A percentile compares a stretch with the other conserved stretches of the same genome.
These are phyloP conservation scores for Fabriciana adippe DNA, from an alignment of 2,888 invertebrate species.

Conservation along the genomic window DNA sequence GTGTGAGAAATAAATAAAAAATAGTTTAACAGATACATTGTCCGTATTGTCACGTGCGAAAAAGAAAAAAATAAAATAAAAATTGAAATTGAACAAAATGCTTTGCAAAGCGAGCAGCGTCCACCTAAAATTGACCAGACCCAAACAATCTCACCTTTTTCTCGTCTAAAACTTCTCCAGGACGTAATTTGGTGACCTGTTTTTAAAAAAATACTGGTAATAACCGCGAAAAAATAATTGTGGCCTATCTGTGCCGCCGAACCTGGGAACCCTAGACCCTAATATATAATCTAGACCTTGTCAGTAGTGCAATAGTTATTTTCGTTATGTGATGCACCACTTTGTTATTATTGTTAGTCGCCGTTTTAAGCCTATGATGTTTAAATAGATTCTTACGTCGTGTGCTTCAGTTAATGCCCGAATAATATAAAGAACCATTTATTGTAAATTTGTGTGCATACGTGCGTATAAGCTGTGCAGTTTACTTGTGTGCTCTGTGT, in stretches of 20 bases:
- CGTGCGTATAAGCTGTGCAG: constrained; percentile 80
- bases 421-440: constrained; percentile 36
- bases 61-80: constrained; percentile 46
- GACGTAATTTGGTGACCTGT: constrained; percentile 94
- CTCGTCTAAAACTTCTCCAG: constrained; percentile 96
- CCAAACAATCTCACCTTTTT: constrained; percentile 91
- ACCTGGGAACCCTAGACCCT: constrained; percentile 60
- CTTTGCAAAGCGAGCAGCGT: constrained; percentile 81
- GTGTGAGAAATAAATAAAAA: constrained; percentile 12
- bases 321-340: constrained; percentile 66
- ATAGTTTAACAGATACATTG: constrained; percentile 49
- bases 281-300: constrained; percentile 52
- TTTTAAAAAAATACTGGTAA: constrained; percentile 76
- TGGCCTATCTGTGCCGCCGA: constrained; percentile 77
- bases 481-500: constrained; percentile 71
- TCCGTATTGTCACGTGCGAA: constrained; percentile 47
- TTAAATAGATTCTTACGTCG: constrained; percentile 62
- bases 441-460: constrained; percentile 67
- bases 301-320: constrained; percentile 74
- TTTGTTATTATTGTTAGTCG: constrained; percentile 76
- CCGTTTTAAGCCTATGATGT: constrained; percentile 56
- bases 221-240: constrained; percentile 57
- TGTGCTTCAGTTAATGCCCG: constrained; percentile 44
- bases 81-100: constrained; percentile 64
- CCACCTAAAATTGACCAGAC: constrained; percentile 78